These are phyloP conservation scores for Avahi laniger DNA, from an alignment of 2,797 vertebrate species.

Conservation along the genomic window DNA sequence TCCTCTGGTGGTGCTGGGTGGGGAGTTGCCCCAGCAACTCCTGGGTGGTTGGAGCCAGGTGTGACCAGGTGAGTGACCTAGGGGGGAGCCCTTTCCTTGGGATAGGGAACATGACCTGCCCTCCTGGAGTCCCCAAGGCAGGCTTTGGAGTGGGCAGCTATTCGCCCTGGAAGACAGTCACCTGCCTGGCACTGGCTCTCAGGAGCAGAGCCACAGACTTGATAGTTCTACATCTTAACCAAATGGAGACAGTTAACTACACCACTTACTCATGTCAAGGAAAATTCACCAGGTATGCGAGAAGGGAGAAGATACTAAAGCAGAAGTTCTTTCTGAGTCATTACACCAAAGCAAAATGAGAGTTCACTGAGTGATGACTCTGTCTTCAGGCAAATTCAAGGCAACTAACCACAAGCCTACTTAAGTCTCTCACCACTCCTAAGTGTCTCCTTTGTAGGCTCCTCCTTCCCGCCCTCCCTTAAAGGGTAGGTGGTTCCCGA, in stretches of 20 bases:
- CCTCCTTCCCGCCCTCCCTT: not conserved
- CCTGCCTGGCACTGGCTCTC: accelerated
- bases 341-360: not conserved
- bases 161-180: accelerated
- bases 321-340: not conserved
- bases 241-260: not conserved
- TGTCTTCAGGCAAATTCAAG: not conserved
- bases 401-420: not conserved
- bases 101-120: not conserved
- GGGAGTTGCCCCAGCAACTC: not conserved
- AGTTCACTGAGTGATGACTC: not conserved
- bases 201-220: not conserved
- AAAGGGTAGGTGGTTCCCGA: not conserved
- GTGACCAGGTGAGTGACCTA: not conserved
- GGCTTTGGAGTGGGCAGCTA: too few relatives aligned
- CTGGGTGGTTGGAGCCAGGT: not conserved
- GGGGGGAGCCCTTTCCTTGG: not conserved
- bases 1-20: not conserved
- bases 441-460: not conserved
- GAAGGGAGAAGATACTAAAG: not conserved
- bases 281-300: not conserved
- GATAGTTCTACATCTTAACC: not conserved
- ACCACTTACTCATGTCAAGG: not conserved
- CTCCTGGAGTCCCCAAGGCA: not conserved
- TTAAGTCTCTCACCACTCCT: not conserved